Evolutionary conservation across 1,140 invertebrate species (phyloP), one percentile per base, ranked within the genome.

Genomic region (Euglossa dilemma): DNA sequence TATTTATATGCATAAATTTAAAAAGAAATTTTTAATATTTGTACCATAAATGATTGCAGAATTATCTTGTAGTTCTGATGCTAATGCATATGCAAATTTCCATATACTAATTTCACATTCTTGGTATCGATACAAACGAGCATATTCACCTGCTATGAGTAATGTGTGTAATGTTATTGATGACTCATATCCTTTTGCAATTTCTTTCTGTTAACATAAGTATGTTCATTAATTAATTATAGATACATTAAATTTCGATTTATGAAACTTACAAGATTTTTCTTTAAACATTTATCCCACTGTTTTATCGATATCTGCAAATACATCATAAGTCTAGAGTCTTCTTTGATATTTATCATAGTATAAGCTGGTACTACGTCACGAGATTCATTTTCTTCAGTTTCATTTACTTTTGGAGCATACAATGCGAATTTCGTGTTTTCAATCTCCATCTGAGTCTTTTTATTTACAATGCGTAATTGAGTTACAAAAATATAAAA

Each of bases 291-390:
- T 9, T 88, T 85, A 14, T 87, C 85, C 93, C 93, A 94, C 25
- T 86, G 85, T 9, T 85, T 78, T 11, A 93, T 54, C 7, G 91
- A 76, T 16, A 73, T 50, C 36, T 89, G 76, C 52, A 94, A 79
- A 45, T 82, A 69, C 14, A 70, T 61, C 59, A 85, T 74, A 36
- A 93, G 66, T 50, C 77, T 86, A 6, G 72, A 73, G 72, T 93
- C 91, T 61, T 91, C 86, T 23, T 86, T 85, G 8, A 93, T 86
- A 64, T 91, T 91, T 64, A 94, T 92, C 47, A 89, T 90, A 6
- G 80, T 91, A 79, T 92, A 94, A 47, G 91, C 87, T 36, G 93
- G 92, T 14, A 92, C 88, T 66, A 93, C 80, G 61, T 90, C 80
- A 25, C 83, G 75, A 54, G 87, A 86, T 36, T 90, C 76, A 67